Evolutionary conservation across 2,113 vertebrate species (phyloP).

Genomic region (Otis tarda): DNA sequence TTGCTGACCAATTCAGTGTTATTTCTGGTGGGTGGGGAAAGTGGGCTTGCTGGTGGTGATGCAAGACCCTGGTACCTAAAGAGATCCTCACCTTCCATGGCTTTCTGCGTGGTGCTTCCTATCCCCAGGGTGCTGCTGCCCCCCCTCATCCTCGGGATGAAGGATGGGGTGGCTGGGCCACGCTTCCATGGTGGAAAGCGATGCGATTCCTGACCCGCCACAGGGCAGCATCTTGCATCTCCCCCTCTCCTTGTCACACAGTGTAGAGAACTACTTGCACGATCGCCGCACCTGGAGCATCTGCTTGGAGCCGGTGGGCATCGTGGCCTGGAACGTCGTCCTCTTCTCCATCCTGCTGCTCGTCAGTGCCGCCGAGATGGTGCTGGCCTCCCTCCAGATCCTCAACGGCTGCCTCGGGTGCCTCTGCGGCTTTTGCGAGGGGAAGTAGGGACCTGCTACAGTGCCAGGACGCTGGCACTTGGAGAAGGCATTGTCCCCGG

Average conservation of each 20-base stretch:
- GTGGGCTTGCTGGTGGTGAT: not conserved
- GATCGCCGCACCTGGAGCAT: conserved; percentile 46
- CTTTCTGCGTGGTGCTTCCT: not conserved
- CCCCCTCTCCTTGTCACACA: accelerated
- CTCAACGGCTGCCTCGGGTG: conserved; percentile 72
- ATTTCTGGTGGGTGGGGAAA: not conserved
- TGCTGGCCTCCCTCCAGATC: conserved; percentile 69
- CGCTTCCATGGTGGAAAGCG: accelerated
- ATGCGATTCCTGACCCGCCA: not conserved
- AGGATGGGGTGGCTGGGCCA: not conserved
- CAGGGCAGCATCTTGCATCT: not conserved
- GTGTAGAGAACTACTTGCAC: conserved; percentile 62
- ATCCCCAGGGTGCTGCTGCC: not conserved
- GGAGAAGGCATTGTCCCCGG: accelerated
- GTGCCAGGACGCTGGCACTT: not conserved
- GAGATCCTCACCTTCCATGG: not conserved
- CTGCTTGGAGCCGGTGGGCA: conserved; percentile 73
- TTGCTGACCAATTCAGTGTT: not conserved
- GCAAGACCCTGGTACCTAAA: not conserved
- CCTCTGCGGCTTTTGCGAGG: conserved; percentile 73
- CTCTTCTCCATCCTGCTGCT: conserved; percentile 73
- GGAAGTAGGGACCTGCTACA: not conserved
- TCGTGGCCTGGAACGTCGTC: conserved; percentile 67
- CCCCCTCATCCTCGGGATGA: accelerated
- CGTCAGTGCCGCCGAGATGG: conserved; percentile 60